Percentiles rank a stretch among this genome's conserved stretches.
These are phyloP conservation scores for Drosophila kanapiae DNA, from an alignment of 1,140 invertebrate species.

Conservation along the genomic window DNA sequence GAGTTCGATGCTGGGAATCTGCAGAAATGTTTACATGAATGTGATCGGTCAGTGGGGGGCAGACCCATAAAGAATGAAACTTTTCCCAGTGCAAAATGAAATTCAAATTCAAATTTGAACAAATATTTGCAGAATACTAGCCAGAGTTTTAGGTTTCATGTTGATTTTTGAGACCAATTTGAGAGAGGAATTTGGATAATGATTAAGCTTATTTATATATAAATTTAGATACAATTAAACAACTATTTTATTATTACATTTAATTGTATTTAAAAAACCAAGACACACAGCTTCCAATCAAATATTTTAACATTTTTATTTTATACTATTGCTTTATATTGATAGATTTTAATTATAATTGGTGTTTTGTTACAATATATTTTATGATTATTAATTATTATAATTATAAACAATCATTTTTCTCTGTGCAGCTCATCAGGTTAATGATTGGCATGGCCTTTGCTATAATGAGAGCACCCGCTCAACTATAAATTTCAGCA, in stretches of 20 bases:
- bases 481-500: constrained; percentile 21
- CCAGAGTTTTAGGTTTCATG: too few species aligned
- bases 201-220: background rate
- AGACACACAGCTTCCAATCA: background rate
- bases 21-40: background rate
- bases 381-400: background rate
- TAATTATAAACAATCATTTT: background rate
- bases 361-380: background rate
- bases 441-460: constrained; percentile 30
- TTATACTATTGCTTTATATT: background rate
- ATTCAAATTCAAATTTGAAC: constrained; percentile 3
- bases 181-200: background rate
- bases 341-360: background rate
- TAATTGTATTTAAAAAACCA: background rate
- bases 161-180: background rate
- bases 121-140: background rate
- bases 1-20: background rate
- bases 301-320: too few species aligned
- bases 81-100: background rate
- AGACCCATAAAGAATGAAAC: background rate
- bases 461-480: constrained; percentile 14
- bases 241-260: background rate
- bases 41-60: background rate
- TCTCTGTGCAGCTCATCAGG: background rate
- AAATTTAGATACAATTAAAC: too few species aligned